These are phyloP conservation scores for Alfaro cultratus DNA, from an alignment of 2,797 vertebrate genomes.

Conservation along the genomic window DNA sequence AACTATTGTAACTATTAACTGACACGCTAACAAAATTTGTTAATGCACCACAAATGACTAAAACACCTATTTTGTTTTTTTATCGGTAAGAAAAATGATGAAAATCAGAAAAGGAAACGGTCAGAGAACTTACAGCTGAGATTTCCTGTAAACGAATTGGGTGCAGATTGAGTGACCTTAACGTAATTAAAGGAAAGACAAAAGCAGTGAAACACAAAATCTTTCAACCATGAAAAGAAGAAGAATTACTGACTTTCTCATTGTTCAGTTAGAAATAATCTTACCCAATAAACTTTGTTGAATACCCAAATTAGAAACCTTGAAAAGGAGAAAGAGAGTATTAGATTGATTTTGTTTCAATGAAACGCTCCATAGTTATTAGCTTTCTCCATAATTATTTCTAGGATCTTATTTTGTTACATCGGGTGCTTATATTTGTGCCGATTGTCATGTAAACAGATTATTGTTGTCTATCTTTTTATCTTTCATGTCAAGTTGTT, in stretches of 20 bases:
- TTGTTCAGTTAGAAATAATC: constrained; percentile 42
- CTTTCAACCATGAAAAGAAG: background rate
- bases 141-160: constrained; percentile 76
- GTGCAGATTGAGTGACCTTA: constrained; percentile 81
- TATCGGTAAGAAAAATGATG: background rate
- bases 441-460: background rate
- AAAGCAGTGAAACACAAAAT: background rate
- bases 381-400: background rate
- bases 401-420: background rate
- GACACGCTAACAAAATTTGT: background rate
- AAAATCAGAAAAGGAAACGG: background rate
- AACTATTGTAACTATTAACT: background rate
- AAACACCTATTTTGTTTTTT: background rate
- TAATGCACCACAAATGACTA: background rate
- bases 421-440: background rate
- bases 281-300: constrained; percentile 83
- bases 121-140: constrained; percentile 78
- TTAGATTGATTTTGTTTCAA: background rate
- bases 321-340: constrained; percentile 44
- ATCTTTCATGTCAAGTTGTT: background rate
- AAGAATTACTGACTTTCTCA: background rate
- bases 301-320: constrained; percentile 83
- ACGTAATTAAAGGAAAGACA: constrained; percentile 33
- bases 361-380: background rate
- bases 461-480: background rate